Evolutionary conservation across 2,797 vertebrate genomes (phyloP), one percentile per base, ranked within the genome.

Genomic region (Naso thynnoides): DNA sequence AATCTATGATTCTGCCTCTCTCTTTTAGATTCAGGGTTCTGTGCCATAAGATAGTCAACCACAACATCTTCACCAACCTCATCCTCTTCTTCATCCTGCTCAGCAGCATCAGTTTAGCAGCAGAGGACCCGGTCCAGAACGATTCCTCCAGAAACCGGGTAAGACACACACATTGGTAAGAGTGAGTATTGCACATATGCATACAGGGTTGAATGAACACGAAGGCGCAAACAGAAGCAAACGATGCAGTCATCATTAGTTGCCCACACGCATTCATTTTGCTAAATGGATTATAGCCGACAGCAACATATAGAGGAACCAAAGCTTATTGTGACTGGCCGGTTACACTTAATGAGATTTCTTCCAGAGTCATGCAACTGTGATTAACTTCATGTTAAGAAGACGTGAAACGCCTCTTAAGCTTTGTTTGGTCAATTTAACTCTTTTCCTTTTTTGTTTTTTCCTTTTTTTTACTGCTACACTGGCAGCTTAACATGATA

Each of bases 71-170:
- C 95, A 99, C 98, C 94, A 99, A 99, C 95, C 95, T 99, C 92
- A 99, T 99, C 95, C 96, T 99, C 39, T 98, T 99, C 94, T 99
- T 99, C 95, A 99, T 99, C 89, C 94, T 99, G 93, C 96, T 99
- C 90, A 99, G 98, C 94, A 99, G 98, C 93, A 96, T 99, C 86
- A 99, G 98, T 65, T 90, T 99, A 92, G 98, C 98, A 45, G 98
- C 98, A 2, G 98, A 99, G 87, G 98, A 99, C 83, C 98, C 98
- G 0, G 98, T 99, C 65, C 92, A 96, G 75, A 96, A 97, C 56
- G 93, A 95, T 82, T 98, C 98, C 78, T 97, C 96, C 89, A 95
- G 98, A 93, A 99, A 99, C 88, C 92, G 96, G 93, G 98, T 99
- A 31, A 54, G 53, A 38, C 47, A 33, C n/a, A 56, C 48, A 41